Evolutionary conservation across 2,888 invertebrate species (phyloP).

Genomic region (Acronicta psi): DNA sequence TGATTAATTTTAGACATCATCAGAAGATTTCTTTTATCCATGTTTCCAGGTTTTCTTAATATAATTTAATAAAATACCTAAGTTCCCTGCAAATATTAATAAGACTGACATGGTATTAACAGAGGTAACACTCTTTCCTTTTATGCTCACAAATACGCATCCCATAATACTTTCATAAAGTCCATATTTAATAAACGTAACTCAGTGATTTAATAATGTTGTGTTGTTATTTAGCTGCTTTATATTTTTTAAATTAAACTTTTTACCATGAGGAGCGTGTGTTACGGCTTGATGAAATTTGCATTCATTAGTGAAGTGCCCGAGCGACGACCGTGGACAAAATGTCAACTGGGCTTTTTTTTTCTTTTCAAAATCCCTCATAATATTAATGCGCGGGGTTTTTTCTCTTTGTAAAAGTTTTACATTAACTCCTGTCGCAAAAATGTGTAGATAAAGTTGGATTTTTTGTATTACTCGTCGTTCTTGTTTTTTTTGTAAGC

Average conservation of each 20-base stretch:
- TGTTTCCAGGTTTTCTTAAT: too few species aligned
- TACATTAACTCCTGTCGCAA: slow-evolving; percentile 47
- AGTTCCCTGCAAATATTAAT: not conserved
- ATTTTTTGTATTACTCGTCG: slow-evolving; percentile 24
- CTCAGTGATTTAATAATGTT: slow-evolving; percentile 62
- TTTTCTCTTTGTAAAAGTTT: slow-evolving; percentile 55
- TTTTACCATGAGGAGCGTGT: slow-evolving; percentile 74
- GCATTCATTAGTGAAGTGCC: slow-evolving; percentile 82
- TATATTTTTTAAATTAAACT: slow-evolving; percentile 69
- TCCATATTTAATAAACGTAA: slow-evolving; percentile 49
- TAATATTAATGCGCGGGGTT: slow-evolving; percentile 53
- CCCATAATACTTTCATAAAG: slow-evolving; percentile 35
- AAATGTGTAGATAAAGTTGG: slow-evolving; percentile 41
- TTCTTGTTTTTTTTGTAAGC: slow-evolving; percentile 8
- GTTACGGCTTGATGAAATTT: slow-evolving; percentile 80
- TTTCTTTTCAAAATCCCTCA: slow-evolving; percentile 40
- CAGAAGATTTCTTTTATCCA: too few species aligned
- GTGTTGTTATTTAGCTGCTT: slow-evolving; percentile 50
- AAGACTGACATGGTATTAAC: slow-evolving; percentile 17
- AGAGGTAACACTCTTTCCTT: slow-evolving; percentile 28
- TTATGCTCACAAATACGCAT: slow-evolving; percentile 13
- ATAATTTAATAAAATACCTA: not conserved
- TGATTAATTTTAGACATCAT: too few species aligned
- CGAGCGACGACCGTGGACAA: slow-evolving; percentile 58
- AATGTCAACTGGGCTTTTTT: slow-evolving; percentile 58